A percentile compares a stretch with the other conserved stretches of the same genome.
Conservation (phyloP, 2,797 vertebrate genomes). For the Lagocephalus sceleratus region DNA sequence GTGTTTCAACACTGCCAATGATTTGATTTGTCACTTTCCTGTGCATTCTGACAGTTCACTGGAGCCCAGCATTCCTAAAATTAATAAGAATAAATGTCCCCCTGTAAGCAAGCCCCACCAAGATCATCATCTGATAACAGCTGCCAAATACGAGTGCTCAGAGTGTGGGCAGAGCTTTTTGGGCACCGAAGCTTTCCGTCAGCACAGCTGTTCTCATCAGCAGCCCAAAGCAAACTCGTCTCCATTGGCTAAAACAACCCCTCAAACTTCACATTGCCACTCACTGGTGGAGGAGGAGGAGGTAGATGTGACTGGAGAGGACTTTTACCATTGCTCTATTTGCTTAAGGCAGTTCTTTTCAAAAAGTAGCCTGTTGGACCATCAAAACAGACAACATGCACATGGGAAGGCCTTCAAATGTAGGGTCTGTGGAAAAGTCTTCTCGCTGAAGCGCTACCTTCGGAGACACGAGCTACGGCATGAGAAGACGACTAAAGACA, state of each 20-base stretch:
- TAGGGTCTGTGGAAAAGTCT: slow-evolving; percentile 68
- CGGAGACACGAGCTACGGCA: slow-evolving; percentile 64
- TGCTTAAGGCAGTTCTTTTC: slow-evolving; percentile 72
- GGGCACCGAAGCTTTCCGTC: slow-evolving; percentile 60
- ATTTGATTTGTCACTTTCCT: slow-evolving; percentile 70
- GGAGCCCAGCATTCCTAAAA: slow-evolving; percentile 64
- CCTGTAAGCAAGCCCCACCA: slow-evolving; percentile 53
- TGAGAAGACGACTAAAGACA: not conserved
- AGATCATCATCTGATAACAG: slow-evolving; percentile 60
- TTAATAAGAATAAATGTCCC: slow-evolving; percentile 51
- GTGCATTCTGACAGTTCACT: slow-evolving; percentile 53
- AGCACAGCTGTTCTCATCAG: slow-evolving; percentile 65
- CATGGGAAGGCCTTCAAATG: slow-evolving; percentile 66
- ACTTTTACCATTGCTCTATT: slow-evolving; percentile 64
- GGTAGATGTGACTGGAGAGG: slow-evolving; percentile 75
- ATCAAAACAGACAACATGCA: slow-evolving; percentile 68
- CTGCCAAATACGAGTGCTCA: slow-evolving; percentile 70
- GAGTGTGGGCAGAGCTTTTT: slow-evolving; percentile 67
- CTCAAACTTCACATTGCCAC: not conserved
- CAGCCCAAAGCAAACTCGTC: slow-evolving; percentile 6
- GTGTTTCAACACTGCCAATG: slow-evolving; percentile 55
- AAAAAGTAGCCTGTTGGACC: slow-evolving; percentile 68
- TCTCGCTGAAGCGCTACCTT: slow-evolving; percentile 65
- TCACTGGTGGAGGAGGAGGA: slow-evolving; percentile 65
- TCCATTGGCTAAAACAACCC: slow-evolving; percentile 9